Evolutionary conservation across 2,113 vertebrate species (phyloP).

Genomic region (Neodontobutis hainanensis): DNA sequence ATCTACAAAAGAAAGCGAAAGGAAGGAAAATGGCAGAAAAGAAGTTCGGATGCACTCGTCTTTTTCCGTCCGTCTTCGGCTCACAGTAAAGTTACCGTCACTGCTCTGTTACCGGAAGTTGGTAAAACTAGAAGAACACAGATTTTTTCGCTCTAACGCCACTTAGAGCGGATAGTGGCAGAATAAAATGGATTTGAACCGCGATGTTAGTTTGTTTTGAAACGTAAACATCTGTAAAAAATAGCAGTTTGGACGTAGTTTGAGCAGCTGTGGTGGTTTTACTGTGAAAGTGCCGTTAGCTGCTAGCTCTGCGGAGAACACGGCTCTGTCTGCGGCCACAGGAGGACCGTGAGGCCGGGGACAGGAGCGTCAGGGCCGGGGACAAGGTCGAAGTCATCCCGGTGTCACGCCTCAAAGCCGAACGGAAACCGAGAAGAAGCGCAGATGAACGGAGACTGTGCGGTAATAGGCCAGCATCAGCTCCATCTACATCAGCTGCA

Average conservation of each 20-base stretch:
- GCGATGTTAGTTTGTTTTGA: neutral
- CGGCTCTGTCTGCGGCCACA: neutral
- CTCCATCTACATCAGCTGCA: neutral
- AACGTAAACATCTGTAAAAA: neutral
- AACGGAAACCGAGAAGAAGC: neutral
- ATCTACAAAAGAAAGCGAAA: too few species aligned
- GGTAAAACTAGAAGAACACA: neutral
- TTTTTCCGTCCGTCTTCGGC: neutral
- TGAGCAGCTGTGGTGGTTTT: neutral
- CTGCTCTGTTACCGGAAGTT: neutral
- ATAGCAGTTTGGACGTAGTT: neutral
- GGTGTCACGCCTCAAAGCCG: neutral
- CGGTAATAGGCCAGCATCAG: neutral
- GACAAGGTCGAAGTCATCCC: neutral
- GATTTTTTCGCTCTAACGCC: neutral
- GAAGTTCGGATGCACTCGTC: neutral
- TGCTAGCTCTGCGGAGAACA: neutral
- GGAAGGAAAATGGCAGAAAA: neutral
- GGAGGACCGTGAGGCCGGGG: neutral
- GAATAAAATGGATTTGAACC: neutral
- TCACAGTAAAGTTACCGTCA: neutral
- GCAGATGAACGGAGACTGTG: slow-evolving; percentile 2
- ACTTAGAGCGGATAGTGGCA: fast-evolving
- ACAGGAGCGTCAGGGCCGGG: neutral
- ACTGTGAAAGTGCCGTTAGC: slow-evolving; percentile 6